Conservation (phyloP, 2,113 vertebrate genomes). For the Poeciliopsis occidentalis region DNA sequence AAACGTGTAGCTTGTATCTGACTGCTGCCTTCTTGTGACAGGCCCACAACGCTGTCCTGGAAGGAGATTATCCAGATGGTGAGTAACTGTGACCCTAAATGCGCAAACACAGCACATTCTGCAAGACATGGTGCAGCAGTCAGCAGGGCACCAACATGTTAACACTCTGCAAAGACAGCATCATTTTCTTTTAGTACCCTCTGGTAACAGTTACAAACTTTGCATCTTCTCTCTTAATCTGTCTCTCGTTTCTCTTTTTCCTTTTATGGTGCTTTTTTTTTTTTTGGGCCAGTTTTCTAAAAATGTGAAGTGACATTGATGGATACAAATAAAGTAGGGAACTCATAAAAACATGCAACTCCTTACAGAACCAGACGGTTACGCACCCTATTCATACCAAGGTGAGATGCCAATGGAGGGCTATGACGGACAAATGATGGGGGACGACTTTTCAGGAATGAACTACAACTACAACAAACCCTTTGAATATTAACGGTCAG, state of each 20-base stretch:
- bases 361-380: conserved; percentile 70
- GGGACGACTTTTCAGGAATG: conserved; percentile 52
- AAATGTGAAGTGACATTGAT: not conserved
- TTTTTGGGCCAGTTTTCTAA: not conserved
- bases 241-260: conserved; percentile 19
- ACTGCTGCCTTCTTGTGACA: conserved; percentile 52
- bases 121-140: conserved; percentile 6
- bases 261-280: conserved; percentile 37
- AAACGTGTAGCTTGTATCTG: conserved; percentile 22
- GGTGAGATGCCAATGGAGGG: conserved; percentile 53
- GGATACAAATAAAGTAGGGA: not conserved
- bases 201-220: not conserved
- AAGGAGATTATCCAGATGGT: conserved; percentile 67
- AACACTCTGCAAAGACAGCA: too few species aligned
- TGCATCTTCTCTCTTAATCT: conserved; percentile 30
- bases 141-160: not conserved
- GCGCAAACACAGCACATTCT: conserved; percentile 59
- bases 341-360: not conserved
- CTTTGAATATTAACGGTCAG: conserved; percentile 67
- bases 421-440: conserved; percentile 46
- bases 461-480: conserved; percentile 53
- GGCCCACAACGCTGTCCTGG: conserved; percentile 69
- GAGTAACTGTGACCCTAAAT: conserved; percentile 59
- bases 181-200: too few species aligned
- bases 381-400: conserved; percentile 13